Conservation (phyloP, 2,888 invertebrate species). For the Parasteatoda lunata region DNA sequence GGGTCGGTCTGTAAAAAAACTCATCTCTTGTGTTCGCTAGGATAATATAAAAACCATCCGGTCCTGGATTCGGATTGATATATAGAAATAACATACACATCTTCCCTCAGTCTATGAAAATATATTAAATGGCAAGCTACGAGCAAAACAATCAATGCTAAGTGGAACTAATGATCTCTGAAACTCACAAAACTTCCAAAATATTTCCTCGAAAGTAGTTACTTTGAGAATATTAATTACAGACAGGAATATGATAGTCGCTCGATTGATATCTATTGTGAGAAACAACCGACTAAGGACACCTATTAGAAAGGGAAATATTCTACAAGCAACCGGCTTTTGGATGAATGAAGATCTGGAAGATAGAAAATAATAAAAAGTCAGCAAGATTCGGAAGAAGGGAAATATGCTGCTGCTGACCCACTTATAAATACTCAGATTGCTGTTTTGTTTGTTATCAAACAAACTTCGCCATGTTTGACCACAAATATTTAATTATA, state of each 20-base stretch:
- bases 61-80: constrained; percentile 54
- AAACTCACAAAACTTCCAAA: no score
- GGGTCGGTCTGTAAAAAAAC: constrained; percentile 82
- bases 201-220: no score
- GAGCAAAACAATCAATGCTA: no score
- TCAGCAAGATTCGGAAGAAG: background rate
- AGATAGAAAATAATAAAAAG: background rate
- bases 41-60: constrained; percentile 49
- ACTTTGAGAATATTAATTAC: no score
- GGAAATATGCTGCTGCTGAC: constrained; percentile 13
- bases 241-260: no score
- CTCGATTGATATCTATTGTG: no score
- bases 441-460: background rate
- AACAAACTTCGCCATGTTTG: constrained; percentile 28
- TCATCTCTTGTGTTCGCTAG: constrained; percentile 83
- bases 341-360: background rate
- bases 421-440: constrained; percentile 26
- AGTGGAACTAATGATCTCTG: no score
- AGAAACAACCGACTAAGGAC: background rate
- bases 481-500: background rate
- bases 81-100: constrained; percentile 64
- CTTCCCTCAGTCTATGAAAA: background rate
- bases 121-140: no score
- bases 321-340: background rate
- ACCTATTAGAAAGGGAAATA: constrained; percentile 3